phyloP scores from a whole-genome alignment of 1,140 invertebrate species.

The Trinorchestia longiramus region DNA sequence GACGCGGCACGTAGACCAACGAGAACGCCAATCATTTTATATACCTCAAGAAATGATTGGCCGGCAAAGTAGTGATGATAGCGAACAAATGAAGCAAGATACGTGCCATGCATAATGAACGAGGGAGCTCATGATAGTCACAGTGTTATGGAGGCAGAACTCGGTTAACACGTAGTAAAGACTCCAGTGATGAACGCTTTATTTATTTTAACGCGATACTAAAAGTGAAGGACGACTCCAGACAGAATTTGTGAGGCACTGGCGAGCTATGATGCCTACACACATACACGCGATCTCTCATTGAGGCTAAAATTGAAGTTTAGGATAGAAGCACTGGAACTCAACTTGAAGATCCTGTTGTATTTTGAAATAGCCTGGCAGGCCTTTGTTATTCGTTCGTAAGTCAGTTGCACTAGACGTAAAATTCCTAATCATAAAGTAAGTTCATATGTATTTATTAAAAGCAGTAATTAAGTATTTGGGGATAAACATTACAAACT shows the following conservation, averaged over 20 bases:
- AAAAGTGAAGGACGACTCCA: background rate
- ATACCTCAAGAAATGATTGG: slow-evolving; percentile 12
- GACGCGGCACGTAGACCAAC: background rate
- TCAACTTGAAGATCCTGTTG: background rate
- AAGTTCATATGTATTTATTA: too few relatives aligned
- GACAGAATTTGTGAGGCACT: background rate
- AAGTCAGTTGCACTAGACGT: too few relatives aligned
- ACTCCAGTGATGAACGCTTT: background rate
- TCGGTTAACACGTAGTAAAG: slow-evolving; percentile 18
- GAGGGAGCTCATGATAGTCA: background rate
- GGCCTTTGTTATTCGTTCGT: too few relatives aligned
- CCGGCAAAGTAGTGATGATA: background rate
- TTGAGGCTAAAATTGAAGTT: background rate
- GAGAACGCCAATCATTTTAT: background rate
- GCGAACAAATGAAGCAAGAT: slow-evolving; percentile 21
- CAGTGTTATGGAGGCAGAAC: background rate
- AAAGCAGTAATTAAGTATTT: too few relatives aligned
- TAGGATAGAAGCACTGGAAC: background rate
- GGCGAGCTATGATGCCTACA: background rate
- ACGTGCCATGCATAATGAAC: background rate
- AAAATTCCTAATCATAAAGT: too few relatives aligned
- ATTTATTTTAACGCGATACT: background rate
- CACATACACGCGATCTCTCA: background rate
- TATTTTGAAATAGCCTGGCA: too few relatives aligned
- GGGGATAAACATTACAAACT: too few relatives aligned